Conservation (phyloP, 2,888 invertebrate genomes). For the Aspidapion aeneum region DNA sequence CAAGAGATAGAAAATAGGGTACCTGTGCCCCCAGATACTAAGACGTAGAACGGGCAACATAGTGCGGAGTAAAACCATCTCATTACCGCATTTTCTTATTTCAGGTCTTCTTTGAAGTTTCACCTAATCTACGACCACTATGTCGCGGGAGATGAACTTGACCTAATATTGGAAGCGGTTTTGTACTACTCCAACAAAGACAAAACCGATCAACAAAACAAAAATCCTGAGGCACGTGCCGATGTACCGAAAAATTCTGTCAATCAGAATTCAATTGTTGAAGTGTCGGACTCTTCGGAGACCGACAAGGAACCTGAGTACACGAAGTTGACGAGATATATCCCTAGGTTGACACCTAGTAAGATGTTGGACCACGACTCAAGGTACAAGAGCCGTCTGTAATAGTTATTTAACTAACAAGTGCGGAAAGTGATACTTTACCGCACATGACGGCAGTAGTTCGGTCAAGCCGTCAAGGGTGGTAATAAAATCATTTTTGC, state of each 20-base stretch:
- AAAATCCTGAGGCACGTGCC: not conserved
- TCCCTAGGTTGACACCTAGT: not conserved
- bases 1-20: no score
- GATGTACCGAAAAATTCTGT: not conserved
- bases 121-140: constrained; percentile 68
- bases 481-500: no score
- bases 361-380: not conserved
- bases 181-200: constrained; percentile 44
- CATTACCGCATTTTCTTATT: no score
- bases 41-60: no score
- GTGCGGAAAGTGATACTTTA: no score
- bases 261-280: constrained; percentile 1
- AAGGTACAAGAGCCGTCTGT: no score
- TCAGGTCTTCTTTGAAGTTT: constrained; percentile 54
- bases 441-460: no score
- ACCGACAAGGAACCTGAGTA: not conserved
- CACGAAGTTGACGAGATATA: not conserved
- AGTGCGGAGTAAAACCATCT: no score
- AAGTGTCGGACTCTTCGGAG: constrained; percentile 3
- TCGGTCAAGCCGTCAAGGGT: no score
- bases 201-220: constrained; percentile 20
- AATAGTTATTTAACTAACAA: no score
- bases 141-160: constrained; percentile 59
- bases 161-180: constrained; percentile 56
- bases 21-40: no score